phyloP scores from a whole-genome alignment of 2,113 vertebrate genomes.

The Empidonax alnorum region DNA sequence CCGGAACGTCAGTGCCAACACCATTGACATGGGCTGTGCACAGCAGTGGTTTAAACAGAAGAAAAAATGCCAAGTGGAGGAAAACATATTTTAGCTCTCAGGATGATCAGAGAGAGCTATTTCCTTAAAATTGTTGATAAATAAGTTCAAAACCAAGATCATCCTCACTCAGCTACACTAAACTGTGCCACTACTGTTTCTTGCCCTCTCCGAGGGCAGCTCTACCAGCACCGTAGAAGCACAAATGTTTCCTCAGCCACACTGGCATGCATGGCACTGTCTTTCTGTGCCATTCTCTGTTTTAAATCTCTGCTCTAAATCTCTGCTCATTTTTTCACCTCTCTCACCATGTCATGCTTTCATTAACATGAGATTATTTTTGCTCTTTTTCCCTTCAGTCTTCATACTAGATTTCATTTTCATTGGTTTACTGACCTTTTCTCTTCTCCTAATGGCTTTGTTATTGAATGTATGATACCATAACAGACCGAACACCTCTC shows the following conservation, averaged over 20 bases:
- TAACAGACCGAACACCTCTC: not conserved
- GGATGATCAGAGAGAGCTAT: not conserved
- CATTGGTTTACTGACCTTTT: constrained; percentile 3
- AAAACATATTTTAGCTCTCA: not conserved
- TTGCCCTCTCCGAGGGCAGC: not conserved
- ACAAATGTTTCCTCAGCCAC: not conserved
- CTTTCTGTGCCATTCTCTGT: not conserved
- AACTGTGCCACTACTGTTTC: not conserved
- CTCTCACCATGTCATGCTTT: not conserved
- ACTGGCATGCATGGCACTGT: rapidly evolving
- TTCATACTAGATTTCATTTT: not conserved
- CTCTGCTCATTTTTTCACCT: not conserved
- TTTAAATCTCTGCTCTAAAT: not conserved
- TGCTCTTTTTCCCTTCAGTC: not conserved
- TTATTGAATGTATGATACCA: not conserved
- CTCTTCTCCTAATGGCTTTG: not conserved
- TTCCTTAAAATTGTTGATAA: not conserved
- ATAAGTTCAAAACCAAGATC: not conserved
- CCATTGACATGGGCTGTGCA: not conserved
- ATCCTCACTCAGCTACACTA: not conserved
- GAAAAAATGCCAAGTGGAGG: not conserved
- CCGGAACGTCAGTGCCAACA: not conserved
- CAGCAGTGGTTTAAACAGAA: not conserved
- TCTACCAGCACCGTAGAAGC: not conserved
- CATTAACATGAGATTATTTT: not conserved